Evolutionary conservation across 2,113 vertebrate genomes (phyloP), one percentile per base, ranked within the genome.

Genomic region (Danionella cerebrum): DNA sequence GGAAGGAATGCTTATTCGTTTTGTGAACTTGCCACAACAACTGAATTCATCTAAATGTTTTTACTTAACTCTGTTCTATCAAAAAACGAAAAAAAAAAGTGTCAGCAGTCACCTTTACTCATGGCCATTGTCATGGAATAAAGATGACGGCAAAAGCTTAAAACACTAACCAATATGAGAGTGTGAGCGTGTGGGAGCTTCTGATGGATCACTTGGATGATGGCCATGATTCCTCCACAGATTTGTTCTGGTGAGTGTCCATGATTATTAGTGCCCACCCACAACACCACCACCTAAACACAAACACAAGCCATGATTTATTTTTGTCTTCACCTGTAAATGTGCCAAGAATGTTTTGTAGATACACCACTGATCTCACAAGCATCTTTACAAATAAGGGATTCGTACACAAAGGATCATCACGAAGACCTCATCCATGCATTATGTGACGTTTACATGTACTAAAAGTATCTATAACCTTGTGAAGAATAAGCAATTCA

Each of bases 221-320:
- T 93, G 39, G 91, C 88, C 79, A 89, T 78, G 72, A 95, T 91
- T 25, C 93, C 92, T 0, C 80, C 89, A 21, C 87, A 82, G 75
- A 94, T 89, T 74, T 95, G 91, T 71, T 93, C 87, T 1, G 92
- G 79, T 2, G 85, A 90, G 79, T 94, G 87, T 2, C 89, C 89
- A 0, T 93, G 90, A 75, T 95, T 95, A 75, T 93, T 91, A 18
- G 93, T 95, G 48, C 93, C 93, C 19, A 93, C 91, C 91, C 93
- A 95, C 71, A 95, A 85, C 47, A 94, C 91, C 16, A 95, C 90
- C 11, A 95, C 91, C 93, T 94, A 71, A 14, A 69, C 6, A 29
- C 38, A 59, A 31, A 18, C 48, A 66, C n/a, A n/a, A n/a, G 18
- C 44, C 16, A 7, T 18, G 58, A 22, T 12, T n/a, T n/a, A n/a